Conservation (phyloP, 1,140 invertebrate genomes). For the Anadara kagoshimensis region DNA sequence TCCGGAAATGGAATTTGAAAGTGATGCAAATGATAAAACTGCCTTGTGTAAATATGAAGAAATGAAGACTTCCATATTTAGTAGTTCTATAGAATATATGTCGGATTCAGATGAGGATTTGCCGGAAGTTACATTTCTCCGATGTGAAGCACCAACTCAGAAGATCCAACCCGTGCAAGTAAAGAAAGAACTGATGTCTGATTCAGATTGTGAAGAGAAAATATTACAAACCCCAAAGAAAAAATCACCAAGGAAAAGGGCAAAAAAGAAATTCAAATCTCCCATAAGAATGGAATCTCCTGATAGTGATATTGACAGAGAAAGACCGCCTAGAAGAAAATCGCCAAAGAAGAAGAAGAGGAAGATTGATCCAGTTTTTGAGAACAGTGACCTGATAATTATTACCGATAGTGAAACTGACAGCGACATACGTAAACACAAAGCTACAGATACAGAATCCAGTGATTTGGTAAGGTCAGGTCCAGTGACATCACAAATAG, state of each 20-base stretch:
- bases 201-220: constrained; percentile 4
- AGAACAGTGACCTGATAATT: neutral
- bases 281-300: neutral
- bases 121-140: constrained; percentile 22
- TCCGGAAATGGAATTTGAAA: no score
- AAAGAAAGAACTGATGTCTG: neutral
- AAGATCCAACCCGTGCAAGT: neutral
- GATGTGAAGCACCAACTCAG: constrained; percentile 2
- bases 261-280: neutral
- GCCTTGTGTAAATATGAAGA: no score
- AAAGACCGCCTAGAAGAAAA: neutral
- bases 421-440: no score
- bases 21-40: no score
- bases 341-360: constrained; percentile 4
- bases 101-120: constrained; percentile 19
- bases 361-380: neutral
- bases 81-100: neutral
- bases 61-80: no score
- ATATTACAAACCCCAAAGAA: neutral
- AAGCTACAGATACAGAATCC: no score
- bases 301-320: neutral
- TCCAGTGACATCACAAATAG: no score
- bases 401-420: no score
- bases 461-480: no score
- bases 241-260: neutral